Evolutionary conservation across 2,888 invertebrate species (phyloP).

Genomic region (Lomographa bimaculata): DNA sequence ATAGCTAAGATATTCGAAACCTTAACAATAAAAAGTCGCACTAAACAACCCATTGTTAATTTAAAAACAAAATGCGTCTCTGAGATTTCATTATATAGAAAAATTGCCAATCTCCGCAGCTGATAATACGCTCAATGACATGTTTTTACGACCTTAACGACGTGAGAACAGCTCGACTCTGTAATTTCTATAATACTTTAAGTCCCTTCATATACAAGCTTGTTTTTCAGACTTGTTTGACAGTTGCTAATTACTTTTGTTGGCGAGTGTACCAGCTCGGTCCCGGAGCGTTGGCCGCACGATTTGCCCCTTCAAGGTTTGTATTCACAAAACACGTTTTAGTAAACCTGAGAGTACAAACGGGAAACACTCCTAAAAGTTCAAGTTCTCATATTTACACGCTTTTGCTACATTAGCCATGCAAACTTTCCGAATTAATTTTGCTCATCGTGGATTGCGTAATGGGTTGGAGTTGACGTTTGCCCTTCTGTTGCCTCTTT

Average conservation of each 20-base stretch:
- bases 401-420: conserved; percentile 29
- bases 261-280: conserved; percentile 34
- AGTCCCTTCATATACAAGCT: conserved; percentile 30
- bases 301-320: conserved; percentile 35
- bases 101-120: conserved; percentile 14
- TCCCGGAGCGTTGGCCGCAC: conserved; percentile 30
- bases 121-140: conserved; percentile 21
- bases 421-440: conserved; percentile 31
- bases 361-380: conserved; percentile 28
- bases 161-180: conserved; percentile 24
- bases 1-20: conserved; percentile 7
- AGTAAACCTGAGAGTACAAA: conserved; percentile 28
- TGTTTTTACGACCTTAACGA: conserved; percentile 27
- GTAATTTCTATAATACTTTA: conserved; percentile 27
- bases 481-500: conserved; percentile 14
- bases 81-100: conserved; percentile 21
- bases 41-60: conserved; percentile 16
- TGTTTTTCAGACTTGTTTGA: conserved; percentile 43
- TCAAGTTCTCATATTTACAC: conserved; percentile 27
- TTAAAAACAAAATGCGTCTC: conserved; percentile 12
- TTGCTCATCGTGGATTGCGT: conserved; percentile 21
- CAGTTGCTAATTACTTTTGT: conserved; percentile 49
- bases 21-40: conserved; percentile 13
- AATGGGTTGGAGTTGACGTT: conserved; percentile 27
- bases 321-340: conserved; percentile 38